These are phyloP conservation scores for Scomberomorus guttatus DNA, from an alignment of 2,797 vertebrate species.

Conservation along the genomic window DNA sequence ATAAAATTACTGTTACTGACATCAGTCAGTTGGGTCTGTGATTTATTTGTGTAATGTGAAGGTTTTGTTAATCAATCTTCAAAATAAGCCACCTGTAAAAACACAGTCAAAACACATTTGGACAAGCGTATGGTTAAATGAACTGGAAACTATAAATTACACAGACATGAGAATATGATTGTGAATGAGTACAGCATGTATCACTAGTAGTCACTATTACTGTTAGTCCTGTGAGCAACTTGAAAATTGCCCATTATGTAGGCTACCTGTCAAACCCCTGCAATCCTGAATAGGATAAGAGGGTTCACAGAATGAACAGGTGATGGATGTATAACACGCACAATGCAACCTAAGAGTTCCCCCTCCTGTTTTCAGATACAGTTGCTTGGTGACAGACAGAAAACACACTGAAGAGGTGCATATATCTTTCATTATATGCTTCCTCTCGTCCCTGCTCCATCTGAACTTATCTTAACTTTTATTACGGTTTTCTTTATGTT, in stretches of 20 bases:
- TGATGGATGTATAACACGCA: neutral
- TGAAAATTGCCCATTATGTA: neutral
- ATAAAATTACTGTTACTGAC: neutral
- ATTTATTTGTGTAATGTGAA: neutral
- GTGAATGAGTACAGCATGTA: neutral
- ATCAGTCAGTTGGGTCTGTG: neutral
- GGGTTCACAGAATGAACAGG: neutral
- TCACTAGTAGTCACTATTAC: neutral
- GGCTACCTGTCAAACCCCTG: neutral
- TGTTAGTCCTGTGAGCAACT: neutral
- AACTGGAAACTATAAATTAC: neutral
- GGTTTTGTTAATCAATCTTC: neutral
- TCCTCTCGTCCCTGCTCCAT: no score
- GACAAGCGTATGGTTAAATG: neutral
- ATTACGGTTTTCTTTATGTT: no score
- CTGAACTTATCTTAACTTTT: no score
- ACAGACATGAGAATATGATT: neutral
- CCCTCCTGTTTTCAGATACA: neutral
- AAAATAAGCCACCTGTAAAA: neutral
- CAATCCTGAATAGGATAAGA: neutral
- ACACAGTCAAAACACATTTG: neutral
- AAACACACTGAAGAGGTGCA: slow-evolving; percentile 4
- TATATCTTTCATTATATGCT: no score
- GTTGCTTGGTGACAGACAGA: slow-evolving; percentile 24
- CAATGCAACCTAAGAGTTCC: neutral